phyloP scores from a whole-genome alignment of 2,888 invertebrate genomes.

The Spatulosminthurus flaviceps region DNA sequence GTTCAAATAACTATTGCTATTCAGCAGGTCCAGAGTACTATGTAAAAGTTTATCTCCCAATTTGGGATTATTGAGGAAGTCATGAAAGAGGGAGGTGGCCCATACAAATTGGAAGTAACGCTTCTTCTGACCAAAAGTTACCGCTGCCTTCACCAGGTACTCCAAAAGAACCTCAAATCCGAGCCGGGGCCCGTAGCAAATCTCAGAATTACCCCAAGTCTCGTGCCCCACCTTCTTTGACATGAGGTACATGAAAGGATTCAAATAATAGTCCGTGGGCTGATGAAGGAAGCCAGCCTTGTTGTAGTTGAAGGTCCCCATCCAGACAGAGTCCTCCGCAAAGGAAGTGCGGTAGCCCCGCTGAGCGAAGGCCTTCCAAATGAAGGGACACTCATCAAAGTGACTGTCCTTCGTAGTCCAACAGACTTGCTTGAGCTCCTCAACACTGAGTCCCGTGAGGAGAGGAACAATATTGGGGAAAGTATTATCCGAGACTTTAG shows the following conservation, averaged over 20 bases:
- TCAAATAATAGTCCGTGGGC: conserved; percentile 85
- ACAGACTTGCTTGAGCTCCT: background rate
- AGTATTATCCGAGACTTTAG: conserved; percentile 94
- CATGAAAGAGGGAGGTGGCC: conserved; percentile 85
- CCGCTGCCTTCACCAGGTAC: conserved; percentile 75
- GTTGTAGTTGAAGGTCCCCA: conserved; percentile 2
- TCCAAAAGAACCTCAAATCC: conserved; percentile 78
- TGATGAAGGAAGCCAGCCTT: conserved; percentile 24
- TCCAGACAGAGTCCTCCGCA: background rate
- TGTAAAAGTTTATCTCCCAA: conserved; percentile 76
- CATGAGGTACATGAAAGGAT: conserved; percentile 47
- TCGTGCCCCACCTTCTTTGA: conserved; percentile 71
- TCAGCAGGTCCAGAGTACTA: conserved; percentile 71
- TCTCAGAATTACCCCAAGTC: conserved; percentile 73
- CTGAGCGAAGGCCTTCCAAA: conserved; percentile 5
- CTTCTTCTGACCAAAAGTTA: conserved; percentile 68
- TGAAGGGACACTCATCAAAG: conserved; percentile 5
- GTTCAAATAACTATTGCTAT: conserved; percentile 71
- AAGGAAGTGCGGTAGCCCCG: background rate
- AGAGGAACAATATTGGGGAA: conserved; percentile 75
- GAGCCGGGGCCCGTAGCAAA: conserved; percentile 77
- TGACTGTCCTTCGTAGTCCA: no score
- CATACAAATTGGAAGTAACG: conserved; percentile 85
- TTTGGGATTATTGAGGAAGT: conserved; percentile 81
- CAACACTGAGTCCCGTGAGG: background rate